Evolutionary conservation across 2,888 invertebrate species (phyloP).

Genomic region (Caenorhabditis zanzibari): DNA sequence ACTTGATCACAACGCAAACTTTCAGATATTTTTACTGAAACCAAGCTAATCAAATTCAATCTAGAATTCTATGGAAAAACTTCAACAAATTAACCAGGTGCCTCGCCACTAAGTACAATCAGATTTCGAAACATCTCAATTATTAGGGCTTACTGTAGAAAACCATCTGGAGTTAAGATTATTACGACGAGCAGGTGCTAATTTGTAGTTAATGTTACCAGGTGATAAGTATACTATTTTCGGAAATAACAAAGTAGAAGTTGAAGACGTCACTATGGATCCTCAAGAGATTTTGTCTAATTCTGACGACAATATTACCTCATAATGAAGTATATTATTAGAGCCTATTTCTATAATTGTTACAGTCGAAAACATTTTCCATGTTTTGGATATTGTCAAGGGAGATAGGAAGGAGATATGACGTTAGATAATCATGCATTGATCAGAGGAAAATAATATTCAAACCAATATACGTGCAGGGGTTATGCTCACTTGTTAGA

Average conservation of each 20-base stretch:
- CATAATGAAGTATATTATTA: background rate
- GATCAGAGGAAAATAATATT: too few species aligned
- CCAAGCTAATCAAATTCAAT: constrained; percentile 36
- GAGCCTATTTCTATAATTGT: too few species aligned
- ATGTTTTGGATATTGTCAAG: background rate
- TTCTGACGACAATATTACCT: background rate
- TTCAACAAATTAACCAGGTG: constrained; percentile 28
- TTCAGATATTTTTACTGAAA: constrained; percentile 2
- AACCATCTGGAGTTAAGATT: background rate
- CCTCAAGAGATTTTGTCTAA: background rate
- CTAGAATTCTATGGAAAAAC: background rate
- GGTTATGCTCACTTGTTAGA: too few species aligned
- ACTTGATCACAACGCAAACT: too few species aligned
- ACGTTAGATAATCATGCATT: too few species aligned
- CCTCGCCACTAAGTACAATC: constrained; percentile 15
- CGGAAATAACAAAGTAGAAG: too few species aligned
- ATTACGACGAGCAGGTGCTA: too few species aligned
- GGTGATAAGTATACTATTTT: too few species aligned
- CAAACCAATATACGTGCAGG: too few species aligned
- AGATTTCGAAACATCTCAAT: background rate
- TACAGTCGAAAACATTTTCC: background rate
- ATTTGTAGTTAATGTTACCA: too few species aligned
- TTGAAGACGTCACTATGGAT: background rate
- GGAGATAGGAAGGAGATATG: too few species aligned
- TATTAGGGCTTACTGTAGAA: too few species aligned